Evolutionary conservation across 2,888 invertebrate species (phyloP).

Genomic region (Ptilodon capucinus): DNA sequence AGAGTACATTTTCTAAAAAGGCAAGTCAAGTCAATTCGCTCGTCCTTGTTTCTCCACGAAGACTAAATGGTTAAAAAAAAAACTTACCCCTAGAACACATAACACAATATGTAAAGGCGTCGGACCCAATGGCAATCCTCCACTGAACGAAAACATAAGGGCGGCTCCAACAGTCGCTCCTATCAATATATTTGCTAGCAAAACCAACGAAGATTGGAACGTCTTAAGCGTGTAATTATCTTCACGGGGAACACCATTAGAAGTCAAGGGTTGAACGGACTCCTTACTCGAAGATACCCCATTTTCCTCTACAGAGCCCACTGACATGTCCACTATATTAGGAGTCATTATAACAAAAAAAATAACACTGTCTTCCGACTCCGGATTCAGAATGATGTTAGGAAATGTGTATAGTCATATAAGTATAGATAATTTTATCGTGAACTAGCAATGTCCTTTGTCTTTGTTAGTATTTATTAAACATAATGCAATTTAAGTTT

Average conservation of each 20-base stretch:
- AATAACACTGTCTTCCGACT: background rate
- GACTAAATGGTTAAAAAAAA: background rate
- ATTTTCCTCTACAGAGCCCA: conserved; percentile 5
- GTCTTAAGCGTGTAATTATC: conserved; percentile 44
- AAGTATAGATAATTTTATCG: conserved; percentile 22
- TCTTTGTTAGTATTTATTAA: background rate
- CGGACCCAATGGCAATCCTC: conserved; percentile 43
- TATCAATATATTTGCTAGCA: conserved; percentile 57
- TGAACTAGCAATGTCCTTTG: conserved; percentile 6
- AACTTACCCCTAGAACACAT: conserved; percentile 70
- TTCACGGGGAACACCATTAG: background rate
- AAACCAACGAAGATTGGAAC: conserved; percentile 49
- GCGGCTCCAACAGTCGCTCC: conserved; percentile 52
- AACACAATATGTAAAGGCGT: conserved; percentile 55
- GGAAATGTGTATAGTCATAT: background rate
- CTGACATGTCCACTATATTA: conserved; percentile 29
- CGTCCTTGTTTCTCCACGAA: too few relatives aligned
- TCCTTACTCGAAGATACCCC: background rate
- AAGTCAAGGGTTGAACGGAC: conserved; percentile 1
- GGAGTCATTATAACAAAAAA: conserved; percentile 39
- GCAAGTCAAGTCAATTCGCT: too few relatives aligned
- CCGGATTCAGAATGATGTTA: background rate
- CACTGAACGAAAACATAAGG: conserved; percentile 47
- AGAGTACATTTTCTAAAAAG: too few relatives aligned
- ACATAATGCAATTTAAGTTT: background rate